Conservation (phyloP, 2,797 vertebrate genomes). For the Schizopygopsis malacanthus region DNA sequence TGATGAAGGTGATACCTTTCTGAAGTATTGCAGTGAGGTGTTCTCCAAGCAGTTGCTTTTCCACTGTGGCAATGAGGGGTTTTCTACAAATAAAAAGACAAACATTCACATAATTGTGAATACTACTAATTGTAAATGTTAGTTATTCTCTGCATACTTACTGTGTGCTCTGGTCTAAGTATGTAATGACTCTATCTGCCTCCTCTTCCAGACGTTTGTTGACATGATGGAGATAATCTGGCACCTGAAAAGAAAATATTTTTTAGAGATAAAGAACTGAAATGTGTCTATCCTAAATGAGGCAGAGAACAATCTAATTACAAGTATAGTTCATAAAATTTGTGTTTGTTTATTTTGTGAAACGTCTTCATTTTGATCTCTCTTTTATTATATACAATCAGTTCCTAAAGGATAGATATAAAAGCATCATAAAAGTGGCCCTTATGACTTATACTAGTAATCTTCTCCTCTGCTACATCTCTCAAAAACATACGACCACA, state of each 20-base stretch:
- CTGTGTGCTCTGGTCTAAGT: constrained; percentile 99
- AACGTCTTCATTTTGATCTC: background rate
- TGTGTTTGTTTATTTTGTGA: background rate
- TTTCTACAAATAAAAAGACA: constrained; percentile 82
- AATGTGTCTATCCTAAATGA: background rate
- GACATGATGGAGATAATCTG: constrained; percentile 98
- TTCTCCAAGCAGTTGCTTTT: constrained; percentile 98
- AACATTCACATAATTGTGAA: constrained; percentile 2
- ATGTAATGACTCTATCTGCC: constrained; percentile 97
- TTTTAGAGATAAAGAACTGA: background rate
- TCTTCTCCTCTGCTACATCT: background rate
- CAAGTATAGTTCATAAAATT: background rate
- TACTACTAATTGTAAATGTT: background rate
- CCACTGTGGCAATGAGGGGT: constrained; percentile 95
- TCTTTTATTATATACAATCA: background rate
- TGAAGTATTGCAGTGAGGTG: constrained; percentile 96
- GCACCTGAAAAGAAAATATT: constrained; percentile 82
- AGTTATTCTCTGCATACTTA: constrained; percentile 75
- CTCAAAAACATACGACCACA: background rate
- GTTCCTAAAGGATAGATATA: background rate
- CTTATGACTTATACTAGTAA: background rate
- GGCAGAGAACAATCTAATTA: background rate
- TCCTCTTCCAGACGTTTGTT: constrained; percentile 98
- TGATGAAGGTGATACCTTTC: constrained; percentile 85
- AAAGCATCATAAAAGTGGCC: background rate